Evolutionary conservation across 2,797 vertebrate species (phyloP).

Genomic region (Clamator glandarius): DNA sequence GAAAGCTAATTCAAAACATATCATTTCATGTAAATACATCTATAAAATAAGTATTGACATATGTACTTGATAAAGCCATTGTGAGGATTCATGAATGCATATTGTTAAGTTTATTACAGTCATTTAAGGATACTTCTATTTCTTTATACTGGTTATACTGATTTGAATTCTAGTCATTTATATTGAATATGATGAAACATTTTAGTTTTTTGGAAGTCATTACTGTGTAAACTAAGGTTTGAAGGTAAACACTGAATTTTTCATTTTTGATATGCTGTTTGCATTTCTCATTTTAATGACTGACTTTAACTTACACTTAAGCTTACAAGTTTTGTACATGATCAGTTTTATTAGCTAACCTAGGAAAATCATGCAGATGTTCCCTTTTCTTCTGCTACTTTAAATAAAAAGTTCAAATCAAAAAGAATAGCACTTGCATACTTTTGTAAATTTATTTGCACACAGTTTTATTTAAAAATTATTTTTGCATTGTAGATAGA

Average conservation of each 20-base stretch:
- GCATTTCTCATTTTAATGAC: background rate
- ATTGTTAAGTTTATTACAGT: background rate
- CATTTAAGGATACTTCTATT: background rate
- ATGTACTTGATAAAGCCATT: background rate
- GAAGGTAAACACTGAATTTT: background rate
- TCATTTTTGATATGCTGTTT: background rate
- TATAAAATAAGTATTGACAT: background rate
- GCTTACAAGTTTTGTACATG: background rate
- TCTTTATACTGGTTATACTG: background rate
- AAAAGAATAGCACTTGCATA: background rate
- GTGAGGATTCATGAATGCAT: background rate
- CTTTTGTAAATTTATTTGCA: conserved; percentile 2
- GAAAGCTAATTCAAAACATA: background rate
- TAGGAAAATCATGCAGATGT: background rate
- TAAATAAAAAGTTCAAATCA: background rate
- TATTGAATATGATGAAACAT: background rate
- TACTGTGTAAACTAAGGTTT: background rate
- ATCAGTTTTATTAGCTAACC: background rate
- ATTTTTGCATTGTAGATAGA: background rate
- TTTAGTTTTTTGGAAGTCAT: background rate
- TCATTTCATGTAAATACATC: background rate
- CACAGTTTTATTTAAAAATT: background rate
- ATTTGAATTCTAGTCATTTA: background rate
- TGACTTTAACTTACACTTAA: background rate
- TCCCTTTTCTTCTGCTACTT: background rate